Evolutionary conservation across 2,888 invertebrate species (phyloP), one percentile per base, ranked within the genome.

Genomic region (Ethmia dodecea): DNA sequence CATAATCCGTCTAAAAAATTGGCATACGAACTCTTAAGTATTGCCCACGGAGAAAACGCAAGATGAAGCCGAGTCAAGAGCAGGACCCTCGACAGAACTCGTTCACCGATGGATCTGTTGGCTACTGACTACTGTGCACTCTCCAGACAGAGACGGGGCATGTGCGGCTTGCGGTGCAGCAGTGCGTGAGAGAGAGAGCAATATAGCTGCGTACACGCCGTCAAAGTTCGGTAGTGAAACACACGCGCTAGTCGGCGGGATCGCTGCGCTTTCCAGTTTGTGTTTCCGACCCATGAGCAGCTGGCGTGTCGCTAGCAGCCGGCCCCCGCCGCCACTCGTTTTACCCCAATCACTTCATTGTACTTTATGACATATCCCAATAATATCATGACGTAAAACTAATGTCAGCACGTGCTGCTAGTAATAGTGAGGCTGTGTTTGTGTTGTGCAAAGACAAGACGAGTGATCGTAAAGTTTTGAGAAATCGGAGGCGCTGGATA

Each of bases 61-160:
- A 70, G 69, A 67, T 65, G 67, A 57, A 51, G 51, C 28, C 30
- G 36, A 76, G 71, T 75, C 75, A 70, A 73, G 67, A n/a, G n/a
- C n/a, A n/a, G n/a, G n/a, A 77, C 63, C 65, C 70, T 64, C 71
- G 61, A 72, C 67, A 73, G 71, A 83, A 83, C 83, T 75, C 71
- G 83, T 79, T 77, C 76, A 73, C 61, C 70, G 60, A 59, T 66
- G 66, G 69, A 66, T 70, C 70, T 69, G 64, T 57, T 55, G 56
- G 67, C 68, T 73, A 65, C 63, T 43, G 67, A 71, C 80, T 80
- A 81, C 86, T 77, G 84, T 83, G 78, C 80, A 83, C 57, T 74
- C 60, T 57, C 60, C 60, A 38, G 37, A 45, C 51, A 42, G 68
- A 68, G 47, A 43, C 39, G 42, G 40, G 32, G 41, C 38, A 26